phyloP scores from a whole-genome alignment of 1,140 invertebrate species.

The Reticulitermes speratus region DNA sequence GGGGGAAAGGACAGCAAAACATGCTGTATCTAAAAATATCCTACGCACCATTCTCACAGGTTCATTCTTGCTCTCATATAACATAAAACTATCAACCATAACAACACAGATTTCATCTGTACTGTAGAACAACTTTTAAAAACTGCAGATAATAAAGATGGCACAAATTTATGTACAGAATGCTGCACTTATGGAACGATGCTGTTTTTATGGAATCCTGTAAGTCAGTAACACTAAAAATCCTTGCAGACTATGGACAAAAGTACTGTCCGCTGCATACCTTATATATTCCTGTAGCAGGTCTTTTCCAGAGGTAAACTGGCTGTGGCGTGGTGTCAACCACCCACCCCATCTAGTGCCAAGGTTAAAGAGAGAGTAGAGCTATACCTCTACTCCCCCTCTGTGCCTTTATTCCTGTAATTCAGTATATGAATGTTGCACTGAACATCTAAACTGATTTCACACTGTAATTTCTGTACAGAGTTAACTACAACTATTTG shows the following conservation, averaged over 20 bases:
- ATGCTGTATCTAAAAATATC: not conserved
- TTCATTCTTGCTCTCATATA: not conserved
- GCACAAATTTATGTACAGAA: slow-evolving; percentile 5
- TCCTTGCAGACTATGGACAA: not conserved
- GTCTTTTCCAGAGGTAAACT: no score
- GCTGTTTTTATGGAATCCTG: not conserved
- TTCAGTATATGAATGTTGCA: not conserved
- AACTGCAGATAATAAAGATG: not conserved
- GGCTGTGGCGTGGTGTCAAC: no score
- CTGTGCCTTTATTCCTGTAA: not conserved
- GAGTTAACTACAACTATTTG: not conserved
- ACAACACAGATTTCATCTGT: slow-evolving; percentile 9
- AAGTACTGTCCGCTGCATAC: not conserved
- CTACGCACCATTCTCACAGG: not conserved
- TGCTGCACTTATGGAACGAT: not conserved
- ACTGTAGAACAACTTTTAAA: not conserved
- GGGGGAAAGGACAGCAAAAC: not conserved
- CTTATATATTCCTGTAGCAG: not conserved
- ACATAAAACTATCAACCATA: not conserved
- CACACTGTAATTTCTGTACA: not conserved
- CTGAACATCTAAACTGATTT: not conserved
- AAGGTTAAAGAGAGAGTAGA: no score
- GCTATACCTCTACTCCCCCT: no score
- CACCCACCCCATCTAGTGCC: no score
- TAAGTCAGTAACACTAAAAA: not conserved